Evolutionary conservation across 2,888 invertebrate species (phyloP).

Genomic region (Bursaphelenchus okinawaensis): DNA sequence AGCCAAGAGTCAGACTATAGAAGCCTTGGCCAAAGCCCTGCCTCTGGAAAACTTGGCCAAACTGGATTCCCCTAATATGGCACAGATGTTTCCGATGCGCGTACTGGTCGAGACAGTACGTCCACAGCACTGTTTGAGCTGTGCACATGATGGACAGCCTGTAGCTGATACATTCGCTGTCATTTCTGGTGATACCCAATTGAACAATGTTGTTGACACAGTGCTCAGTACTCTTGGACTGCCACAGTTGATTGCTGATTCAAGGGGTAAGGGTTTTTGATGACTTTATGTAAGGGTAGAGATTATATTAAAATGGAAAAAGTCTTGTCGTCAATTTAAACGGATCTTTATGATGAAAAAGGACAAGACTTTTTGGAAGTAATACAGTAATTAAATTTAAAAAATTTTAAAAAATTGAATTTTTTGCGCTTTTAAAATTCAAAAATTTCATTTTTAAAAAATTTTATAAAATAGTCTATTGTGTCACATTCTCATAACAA

Average conservation of each 20-base stretch:
- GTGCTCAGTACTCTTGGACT: conserved; percentile 83
- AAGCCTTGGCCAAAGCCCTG: not conserved
- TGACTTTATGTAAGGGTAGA: too few relatives aligned
- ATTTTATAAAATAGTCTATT: too few relatives aligned
- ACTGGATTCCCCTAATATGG: not conserved
- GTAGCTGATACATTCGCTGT: conserved; percentile 83
- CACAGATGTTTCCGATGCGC: conserved; percentile 70
- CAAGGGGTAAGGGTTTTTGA: conserved; percentile 59
- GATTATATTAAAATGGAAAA: too few relatives aligned
- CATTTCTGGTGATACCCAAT: conserved; percentile 81
- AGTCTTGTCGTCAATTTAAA: too few relatives aligned
- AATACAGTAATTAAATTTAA: too few relatives aligned
- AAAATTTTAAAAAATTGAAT: too few relatives aligned
- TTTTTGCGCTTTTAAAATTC: too few relatives aligned
- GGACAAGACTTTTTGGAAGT: too few relatives aligned
- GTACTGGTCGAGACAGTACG: conserved; percentile 75
- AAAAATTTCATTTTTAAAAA: too few relatives aligned
- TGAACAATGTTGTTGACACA: conserved; percentile 73
- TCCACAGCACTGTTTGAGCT: conserved; percentile 52
- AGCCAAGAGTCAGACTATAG: not conserved
- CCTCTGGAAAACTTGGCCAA: not conserved
- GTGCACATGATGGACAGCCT: conserved; percentile 55
- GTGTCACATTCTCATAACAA: too few relatives aligned
- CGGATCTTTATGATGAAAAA: too few relatives aligned
- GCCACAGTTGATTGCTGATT: conserved; percentile 62